These are phyloP conservation scores for Pontoporia blainvillei DNA, from an alignment of 2,113 vertebrate species.

Conservation along the genomic window DNA sequence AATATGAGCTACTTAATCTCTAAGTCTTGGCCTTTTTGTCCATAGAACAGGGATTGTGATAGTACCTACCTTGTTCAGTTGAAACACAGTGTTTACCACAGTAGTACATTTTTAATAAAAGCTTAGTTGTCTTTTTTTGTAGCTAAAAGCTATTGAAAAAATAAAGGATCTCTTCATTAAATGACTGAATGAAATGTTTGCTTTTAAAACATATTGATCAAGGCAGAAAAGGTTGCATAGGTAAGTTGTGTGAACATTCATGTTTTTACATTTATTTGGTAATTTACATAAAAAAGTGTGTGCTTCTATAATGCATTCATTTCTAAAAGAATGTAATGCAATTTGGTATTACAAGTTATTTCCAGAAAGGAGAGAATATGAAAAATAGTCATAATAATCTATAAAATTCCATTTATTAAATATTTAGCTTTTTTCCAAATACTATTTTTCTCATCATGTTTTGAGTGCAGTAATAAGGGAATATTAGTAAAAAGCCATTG, in stretches of 20 bases:
- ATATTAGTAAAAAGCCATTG: background rate
- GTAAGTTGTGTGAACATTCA: background rate
- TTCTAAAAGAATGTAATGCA: background rate
- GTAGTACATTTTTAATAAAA: slow-evolving; percentile 18
- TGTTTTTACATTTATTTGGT: background rate
- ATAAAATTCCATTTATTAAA: background rate
- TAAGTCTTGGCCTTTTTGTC: background rate
- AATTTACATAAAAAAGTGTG: background rate
- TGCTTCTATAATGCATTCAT: background rate
- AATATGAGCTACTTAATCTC: background rate
- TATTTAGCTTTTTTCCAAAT: background rate
- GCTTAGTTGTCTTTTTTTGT: background rate
- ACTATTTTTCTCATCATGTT: background rate
- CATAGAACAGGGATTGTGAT: background rate
- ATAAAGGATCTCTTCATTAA: background rate
- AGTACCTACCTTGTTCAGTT: background rate
- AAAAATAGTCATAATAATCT: slow-evolving; percentile 12
- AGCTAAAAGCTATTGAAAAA: slow-evolving; percentile 10
- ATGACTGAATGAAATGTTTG: background rate
- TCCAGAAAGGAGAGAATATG: background rate
- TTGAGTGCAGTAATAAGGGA: background rate
- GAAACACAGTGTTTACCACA: background rate
- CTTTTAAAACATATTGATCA: background rate
- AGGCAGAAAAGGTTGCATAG: background rate
- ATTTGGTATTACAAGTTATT: slow-evolving; percentile 12